Evolutionary conservation across 2,888 invertebrate genomes (phyloP), one percentile per base, ranked within the genome.

Genomic region (Oithona nana): DNA sequence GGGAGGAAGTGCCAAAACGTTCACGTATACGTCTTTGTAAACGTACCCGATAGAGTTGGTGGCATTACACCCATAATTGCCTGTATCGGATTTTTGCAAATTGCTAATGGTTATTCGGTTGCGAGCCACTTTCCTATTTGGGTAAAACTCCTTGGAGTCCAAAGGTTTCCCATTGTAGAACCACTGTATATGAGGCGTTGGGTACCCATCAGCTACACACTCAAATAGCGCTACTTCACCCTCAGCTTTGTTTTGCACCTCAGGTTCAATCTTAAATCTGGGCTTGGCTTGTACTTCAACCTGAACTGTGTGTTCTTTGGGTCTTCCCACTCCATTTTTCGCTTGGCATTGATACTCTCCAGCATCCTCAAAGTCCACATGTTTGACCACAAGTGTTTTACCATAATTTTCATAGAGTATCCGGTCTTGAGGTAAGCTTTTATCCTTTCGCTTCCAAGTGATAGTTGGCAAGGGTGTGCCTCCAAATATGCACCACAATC

Each of bases 61-160:
- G 6, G 95, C 97, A 78, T 99, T 99, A 75, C 98, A 98, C 65
- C 98, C 97, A 72, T 95, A 93, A 75, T 97, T 95, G 67, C 92
- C 93, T 1, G 92, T 95, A 73, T 95, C 94, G 58, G 80, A 80
- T 74, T 92, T 92, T 58, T 80, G 78, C 64, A 98, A 76, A 68
- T 83, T 81, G 22, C 80, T 80, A 68, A 94, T 86, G 51, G 81
- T 75, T 67, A 93, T 87, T 63, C 79, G 80, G 71, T 88, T 87
- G 6, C 70, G 71, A 1, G 79, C 75, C 0, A 84, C 79, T 68
- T 76, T 80, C 29, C 89, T 77, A 56, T 90, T 76, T 0, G 81
- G 74, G 50, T 57, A 26, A 28, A 4, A 20, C 48, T 81, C 79
- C 1, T 83, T 81, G 70, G 86, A 80, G 51, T 76, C 73, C 63